Evolutionary conservation across 2,797 vertebrate genomes (phyloP).

Genomic region (Notamacropus eugenii): DNA sequence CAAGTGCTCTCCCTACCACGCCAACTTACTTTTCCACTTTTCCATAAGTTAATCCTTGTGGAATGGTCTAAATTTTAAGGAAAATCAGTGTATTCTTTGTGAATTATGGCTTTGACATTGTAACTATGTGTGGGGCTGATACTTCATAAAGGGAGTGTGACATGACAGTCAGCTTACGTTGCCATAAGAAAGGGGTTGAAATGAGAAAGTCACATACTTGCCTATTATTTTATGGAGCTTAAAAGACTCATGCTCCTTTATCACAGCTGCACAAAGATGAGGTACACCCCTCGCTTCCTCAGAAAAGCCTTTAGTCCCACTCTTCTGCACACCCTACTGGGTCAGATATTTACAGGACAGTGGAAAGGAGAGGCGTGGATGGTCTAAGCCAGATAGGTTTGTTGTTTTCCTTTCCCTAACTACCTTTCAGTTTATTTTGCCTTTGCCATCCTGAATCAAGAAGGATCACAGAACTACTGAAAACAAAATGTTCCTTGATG

Average conservation of each 20-base stretch:
- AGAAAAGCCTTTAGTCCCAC: neutral
- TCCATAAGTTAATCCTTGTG: neutral
- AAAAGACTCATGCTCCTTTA: neutral
- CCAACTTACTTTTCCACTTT: neutral
- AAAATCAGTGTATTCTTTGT: neutral
- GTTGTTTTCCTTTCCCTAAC: neutral
- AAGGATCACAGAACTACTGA: neutral
- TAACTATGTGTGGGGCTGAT: neutral
- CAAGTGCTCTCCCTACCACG: neutral
- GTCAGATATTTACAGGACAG: neutral
- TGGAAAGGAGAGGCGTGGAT: neutral
- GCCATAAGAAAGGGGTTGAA: constrained; percentile 6
- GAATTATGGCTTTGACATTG: neutral
- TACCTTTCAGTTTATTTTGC: neutral
- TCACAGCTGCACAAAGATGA: neutral
- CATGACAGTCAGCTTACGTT: neutral
- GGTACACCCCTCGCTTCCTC: neutral
- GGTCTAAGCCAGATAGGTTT: neutral
- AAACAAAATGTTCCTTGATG: neutral
- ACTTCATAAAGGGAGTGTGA: constrained; percentile 37
- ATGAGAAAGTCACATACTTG: constrained; percentile 3
- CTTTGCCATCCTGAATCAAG: neutral
- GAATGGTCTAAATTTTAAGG: neutral
- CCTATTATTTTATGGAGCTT: neutral
- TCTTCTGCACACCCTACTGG: neutral